A percentile compares a stretch with the other conserved stretches of the same genome.
Evolutionary conservation across 1,140 invertebrate species (phyloP).

Genomic region (Nasonia vitripennis): DNA sequence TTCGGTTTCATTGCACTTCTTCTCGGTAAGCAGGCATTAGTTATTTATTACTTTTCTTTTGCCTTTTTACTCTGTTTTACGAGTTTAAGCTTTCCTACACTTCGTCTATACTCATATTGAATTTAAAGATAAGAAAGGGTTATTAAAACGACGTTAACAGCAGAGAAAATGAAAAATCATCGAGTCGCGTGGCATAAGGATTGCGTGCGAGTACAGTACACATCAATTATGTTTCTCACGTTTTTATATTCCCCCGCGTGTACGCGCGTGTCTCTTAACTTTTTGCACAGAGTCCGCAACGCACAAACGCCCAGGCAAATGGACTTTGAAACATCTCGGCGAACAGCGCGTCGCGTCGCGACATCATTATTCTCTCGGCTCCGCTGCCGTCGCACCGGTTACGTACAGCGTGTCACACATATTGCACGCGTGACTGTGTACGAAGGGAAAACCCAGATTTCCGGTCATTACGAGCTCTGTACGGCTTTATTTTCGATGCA

Average conservation of each 20-base stretch:
- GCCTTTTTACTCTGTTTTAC: too few species aligned
- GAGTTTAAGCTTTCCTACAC: too few species aligned
- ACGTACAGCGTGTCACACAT: background rate
- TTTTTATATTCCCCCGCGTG: background rate
- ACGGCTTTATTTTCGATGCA: constrained; percentile 11
- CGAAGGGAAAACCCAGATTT: constrained; percentile 21
- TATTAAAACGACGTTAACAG: too few species aligned
- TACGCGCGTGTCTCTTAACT: background rate
- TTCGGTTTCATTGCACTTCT: background rate
- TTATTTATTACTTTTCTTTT: too few species aligned
- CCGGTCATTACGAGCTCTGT: background rate
- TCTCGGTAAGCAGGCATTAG: too few species aligned
- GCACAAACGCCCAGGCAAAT: background rate
- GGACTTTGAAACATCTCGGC: background rate
- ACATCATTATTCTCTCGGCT: constrained; percentile 18
- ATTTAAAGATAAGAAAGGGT: too few species aligned
- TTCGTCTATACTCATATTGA: too few species aligned
- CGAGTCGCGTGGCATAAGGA: too few species aligned
- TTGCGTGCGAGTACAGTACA: background rate
- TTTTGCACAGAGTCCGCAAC: too few species aligned
- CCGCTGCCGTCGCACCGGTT: background rate
- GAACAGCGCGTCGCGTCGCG: background rate
- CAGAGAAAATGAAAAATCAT: too few species aligned
- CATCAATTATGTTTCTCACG: background rate
- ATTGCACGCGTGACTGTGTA: background rate